phyloP scores from a whole-genome alignment of 2,797 vertebrate genomes.

The Meriones psammophilus region DNA sequence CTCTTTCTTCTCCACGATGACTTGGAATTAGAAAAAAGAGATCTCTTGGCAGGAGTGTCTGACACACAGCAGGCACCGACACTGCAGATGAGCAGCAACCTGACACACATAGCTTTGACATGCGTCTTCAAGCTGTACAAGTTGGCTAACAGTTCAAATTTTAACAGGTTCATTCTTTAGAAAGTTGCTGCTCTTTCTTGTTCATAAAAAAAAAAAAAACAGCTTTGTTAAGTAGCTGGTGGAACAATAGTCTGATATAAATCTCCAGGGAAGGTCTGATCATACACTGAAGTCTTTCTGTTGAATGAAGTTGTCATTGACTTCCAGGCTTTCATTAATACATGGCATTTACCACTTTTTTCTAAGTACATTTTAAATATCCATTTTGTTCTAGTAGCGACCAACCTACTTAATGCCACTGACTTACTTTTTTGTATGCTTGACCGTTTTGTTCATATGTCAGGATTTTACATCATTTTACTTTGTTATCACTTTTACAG shows the following conservation, averaged over 20 bases:
- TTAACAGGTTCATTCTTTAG: neutral
- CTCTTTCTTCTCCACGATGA: neutral
- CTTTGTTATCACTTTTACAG: too few species aligned
- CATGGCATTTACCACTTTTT: neutral
- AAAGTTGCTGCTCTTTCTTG: neutral
- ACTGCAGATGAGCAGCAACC: accelerated
- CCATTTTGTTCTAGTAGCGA: neutral
- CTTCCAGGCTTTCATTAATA: neutral
- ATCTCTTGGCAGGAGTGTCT: neutral
- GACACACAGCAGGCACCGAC: neutral
- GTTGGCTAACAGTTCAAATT: neutral
- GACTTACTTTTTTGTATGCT: neutral
- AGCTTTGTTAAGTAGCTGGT: neutral
- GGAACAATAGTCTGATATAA: neutral
- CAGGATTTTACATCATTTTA: neutral
- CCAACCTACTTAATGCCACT: neutral
- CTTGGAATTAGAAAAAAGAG: neutral
- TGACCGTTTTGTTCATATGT: neutral
- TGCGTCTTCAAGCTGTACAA: neutral
- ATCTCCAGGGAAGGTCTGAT: neutral
- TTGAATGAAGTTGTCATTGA: neutral
- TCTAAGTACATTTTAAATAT: neutral
- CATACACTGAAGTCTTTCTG: neutral
- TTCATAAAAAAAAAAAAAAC: neutral
- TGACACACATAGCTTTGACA: neutral